Evolutionary conservation across 53 echinoderm and acorn worm species (phyloP).

Genomic region (Temnopleurus reevesii): DNA sequence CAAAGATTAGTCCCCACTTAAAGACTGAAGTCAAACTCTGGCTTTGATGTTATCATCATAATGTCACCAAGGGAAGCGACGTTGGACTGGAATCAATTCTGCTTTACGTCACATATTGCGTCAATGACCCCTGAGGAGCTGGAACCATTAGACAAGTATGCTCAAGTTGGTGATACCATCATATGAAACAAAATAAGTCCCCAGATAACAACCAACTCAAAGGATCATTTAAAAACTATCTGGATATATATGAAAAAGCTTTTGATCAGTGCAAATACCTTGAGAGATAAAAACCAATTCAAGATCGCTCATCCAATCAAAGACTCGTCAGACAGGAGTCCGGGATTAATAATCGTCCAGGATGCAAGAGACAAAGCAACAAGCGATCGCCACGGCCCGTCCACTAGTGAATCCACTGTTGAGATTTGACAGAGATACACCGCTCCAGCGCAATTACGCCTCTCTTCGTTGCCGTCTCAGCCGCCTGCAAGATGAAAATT

Average conservation of each 20-base stretch:
- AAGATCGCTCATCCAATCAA: slow-evolving; percentile 21
- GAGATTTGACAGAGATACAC: slow-evolving; percentile 2
- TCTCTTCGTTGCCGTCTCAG: slow-evolving; percentile 4
- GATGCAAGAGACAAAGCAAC: background rate
- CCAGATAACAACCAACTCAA: background rate
- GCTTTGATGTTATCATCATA: slow-evolving; percentile 11
- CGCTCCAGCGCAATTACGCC: slow-evolving; percentile 19
- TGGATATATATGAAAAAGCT: background rate
- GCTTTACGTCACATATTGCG: slow-evolving; percentile 33
- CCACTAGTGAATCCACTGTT: background rate
- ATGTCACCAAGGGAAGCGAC: background rate
- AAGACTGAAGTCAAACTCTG: background rate
- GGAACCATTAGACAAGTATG: background rate
- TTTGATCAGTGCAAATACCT: slow-evolving; percentile 29
- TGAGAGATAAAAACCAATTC: slow-evolving; percentile 11
- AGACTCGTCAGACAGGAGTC: background rate
- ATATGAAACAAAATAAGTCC: background rate
- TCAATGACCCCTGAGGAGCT: background rate
- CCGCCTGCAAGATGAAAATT: slow-evolving; percentile 17
- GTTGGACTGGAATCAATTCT: background rate
- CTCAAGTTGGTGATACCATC: background rate
- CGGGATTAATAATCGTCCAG: slow-evolving; percentile 11
- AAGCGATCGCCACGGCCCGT: slow-evolving; percentile 17
- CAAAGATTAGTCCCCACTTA: too few species aligned
- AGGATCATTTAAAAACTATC: background rate